Percentiles rank a stretch among this genome's conserved stretches.
These are phyloP conservation scores for Caracal caracal DNA, from an alignment of 2,113 vertebrate genomes.

Conservation along the genomic window DNA sequence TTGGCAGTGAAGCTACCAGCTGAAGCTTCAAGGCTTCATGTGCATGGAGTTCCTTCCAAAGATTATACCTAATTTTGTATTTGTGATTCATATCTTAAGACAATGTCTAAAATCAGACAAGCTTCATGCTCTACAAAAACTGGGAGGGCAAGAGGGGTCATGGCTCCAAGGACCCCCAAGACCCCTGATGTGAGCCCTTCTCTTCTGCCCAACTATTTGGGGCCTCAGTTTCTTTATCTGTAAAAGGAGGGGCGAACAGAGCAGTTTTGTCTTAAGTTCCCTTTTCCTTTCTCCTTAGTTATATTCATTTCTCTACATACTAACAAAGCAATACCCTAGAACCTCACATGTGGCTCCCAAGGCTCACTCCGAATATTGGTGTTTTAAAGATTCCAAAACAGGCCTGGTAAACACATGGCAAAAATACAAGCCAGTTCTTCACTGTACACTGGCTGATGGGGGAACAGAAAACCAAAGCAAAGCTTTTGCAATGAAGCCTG, in stretches of 20 bases:
- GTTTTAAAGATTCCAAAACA: not conserved
- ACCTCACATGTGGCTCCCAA: not conserved
- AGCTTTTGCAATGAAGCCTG: not conserved
- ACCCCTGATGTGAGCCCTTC: not conserved
- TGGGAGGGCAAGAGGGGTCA: not conserved
- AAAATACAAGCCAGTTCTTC: not conserved
- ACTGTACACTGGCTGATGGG: not conserved
- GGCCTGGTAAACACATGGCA: not conserved
- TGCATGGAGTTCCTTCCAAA: not conserved
- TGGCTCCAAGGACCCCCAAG: not conserved
- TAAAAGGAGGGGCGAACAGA: not conserved
- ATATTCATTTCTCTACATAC: not conserved
- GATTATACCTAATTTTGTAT: not conserved
- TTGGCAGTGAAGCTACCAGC: not conserved
- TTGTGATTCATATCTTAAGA: conserved; percentile 22
- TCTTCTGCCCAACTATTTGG: not conserved
- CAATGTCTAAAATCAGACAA: not conserved
- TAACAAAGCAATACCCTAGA: not conserved
- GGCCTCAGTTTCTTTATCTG: not conserved
- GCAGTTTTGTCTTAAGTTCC: not conserved
- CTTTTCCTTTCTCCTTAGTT: not conserved
- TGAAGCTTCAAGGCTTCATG: not conserved
- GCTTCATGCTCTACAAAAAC: not conserved
- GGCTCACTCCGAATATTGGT: not conserved
- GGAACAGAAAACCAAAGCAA: conserved; percentile 24